Evolutionary conservation across 2,113 vertebrate genomes (phyloP).

Genomic region (Lathamus discolor): DNA sequence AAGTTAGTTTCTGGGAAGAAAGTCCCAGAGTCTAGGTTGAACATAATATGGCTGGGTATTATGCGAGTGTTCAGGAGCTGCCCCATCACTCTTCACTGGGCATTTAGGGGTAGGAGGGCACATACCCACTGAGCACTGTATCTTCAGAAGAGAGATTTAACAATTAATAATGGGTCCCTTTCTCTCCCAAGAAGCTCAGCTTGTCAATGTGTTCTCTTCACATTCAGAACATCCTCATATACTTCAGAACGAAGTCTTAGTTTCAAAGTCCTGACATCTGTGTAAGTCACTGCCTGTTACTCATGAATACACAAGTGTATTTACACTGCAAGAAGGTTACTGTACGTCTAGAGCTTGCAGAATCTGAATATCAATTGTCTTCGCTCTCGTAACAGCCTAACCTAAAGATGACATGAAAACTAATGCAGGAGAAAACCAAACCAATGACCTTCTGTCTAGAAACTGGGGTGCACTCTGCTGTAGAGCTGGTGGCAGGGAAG

Average conservation of each 20-base stretch:
- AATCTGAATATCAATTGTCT: not conserved
- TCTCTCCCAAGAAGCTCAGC: not conserved
- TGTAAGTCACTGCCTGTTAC: not conserved
- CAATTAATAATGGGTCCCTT: not conserved
- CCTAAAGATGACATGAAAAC: not conserved
- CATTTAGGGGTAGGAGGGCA: not conserved
- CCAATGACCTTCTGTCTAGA: not conserved
- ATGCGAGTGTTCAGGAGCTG: not conserved
- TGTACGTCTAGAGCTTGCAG: not conserved
- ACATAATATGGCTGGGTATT: not conserved
- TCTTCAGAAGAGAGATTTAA: not conserved
- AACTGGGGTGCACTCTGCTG: not conserved
- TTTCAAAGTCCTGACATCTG: not conserved
- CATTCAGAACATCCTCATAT: not conserved
- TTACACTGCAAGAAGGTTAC: not conserved
- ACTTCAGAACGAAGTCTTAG: not conserved
- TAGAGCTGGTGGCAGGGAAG: not conserved
- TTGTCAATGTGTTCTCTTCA: not conserved
- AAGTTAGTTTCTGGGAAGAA: not conserved
- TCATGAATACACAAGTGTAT: not conserved
- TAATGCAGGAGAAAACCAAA: not conserved
- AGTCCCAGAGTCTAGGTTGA: rapidly evolving
- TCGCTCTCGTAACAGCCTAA: not conserved
- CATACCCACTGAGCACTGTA: not conserved
- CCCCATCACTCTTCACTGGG: not conserved